Evolutionary conservation across 1,140 invertebrate genomes (phyloP), one percentile per base, ranked within the genome.

Genomic region (Wasmannia auropunctata): DNA sequence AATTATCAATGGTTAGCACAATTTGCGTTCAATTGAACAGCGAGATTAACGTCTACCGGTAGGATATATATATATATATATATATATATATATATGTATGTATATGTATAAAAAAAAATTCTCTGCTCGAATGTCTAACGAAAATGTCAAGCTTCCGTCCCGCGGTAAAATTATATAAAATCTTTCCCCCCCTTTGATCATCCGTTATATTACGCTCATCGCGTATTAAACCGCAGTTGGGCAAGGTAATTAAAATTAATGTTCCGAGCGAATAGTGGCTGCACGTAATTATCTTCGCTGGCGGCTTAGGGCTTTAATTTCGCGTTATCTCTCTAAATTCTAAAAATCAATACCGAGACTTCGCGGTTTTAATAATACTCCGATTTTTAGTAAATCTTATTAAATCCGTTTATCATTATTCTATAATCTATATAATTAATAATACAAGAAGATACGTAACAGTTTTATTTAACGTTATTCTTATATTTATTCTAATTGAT

Each of bases 191-290:
- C 28, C 75, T 77, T 70, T 89, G 60, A 89, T 62, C 58, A 37
- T 69, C 69, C 79, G 69, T 88, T 77, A 89, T 63, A 58, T 77
- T 83, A 77, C 84, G 80, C 77, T 69, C 65, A 86, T 11, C 84
- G 84, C 85, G 87, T 72, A 88, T 88, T 76, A 81, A 69, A 81
- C 81, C 54, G 67, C 69, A 70, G 87, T 89, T 83, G 54, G 62
- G 72, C 70, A 34, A 76, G 75, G 28, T 89, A 89, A 89, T 89
- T 88, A 89, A 89, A 89, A 89, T 89, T 89, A 89, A 89, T 89
- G 87, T 89, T 86, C 70, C 87, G 49, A 72, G 67, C 37, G 79
- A 63, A 77, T 46, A 65, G 54, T 88, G 40, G 40, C 87, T 63
- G 88, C 43, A n/a, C 49, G 67, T 89, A 89, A 89, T 86, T 79